These are phyloP conservation scores for Erannis defoliaria DNA, from an alignment of 2,888 invertebrate species.

Conservation along the genomic window DNA sequence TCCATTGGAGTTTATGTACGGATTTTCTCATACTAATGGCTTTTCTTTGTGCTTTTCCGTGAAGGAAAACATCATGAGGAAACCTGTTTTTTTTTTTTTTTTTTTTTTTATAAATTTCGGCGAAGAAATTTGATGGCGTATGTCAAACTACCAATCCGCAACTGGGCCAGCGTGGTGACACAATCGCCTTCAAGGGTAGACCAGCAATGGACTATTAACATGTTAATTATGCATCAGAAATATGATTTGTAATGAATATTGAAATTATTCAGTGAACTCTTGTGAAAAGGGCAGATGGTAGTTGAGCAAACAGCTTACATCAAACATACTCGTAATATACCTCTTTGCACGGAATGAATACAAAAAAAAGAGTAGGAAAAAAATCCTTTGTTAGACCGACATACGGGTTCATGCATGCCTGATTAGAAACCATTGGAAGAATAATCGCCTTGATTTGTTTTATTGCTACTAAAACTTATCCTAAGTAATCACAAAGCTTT, in stretches of 20 bases:
- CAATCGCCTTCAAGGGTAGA: no score
- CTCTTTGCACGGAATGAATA: background rate
- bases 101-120: no score
- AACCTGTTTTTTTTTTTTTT: no score
- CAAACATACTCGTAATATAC: background rate
- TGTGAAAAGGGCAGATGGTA: background rate
- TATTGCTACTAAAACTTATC: constrained; percentile 3
- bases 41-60: no score
- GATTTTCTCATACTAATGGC: no score
- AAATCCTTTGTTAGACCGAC: constrained; percentile 3
- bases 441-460: background rate
- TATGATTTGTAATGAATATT: background rate
- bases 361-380: constrained; percentile 8
- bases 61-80: no score
- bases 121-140: no score
- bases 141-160: no score
- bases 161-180: no score
- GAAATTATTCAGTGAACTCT: background rate
- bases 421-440: constrained; percentile 1
- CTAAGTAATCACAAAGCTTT: constrained; percentile 2
- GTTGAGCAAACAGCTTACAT: background rate
- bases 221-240: no score
- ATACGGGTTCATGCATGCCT: constrained; percentile 9
- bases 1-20: no score
- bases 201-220: no score